A percentile compares a stretch with the other conserved stretches of the same genome.
phyloP scores from a whole-genome alignment of 2,113 vertebrate species.

The Herpailurus yagouaroundi region DNA sequence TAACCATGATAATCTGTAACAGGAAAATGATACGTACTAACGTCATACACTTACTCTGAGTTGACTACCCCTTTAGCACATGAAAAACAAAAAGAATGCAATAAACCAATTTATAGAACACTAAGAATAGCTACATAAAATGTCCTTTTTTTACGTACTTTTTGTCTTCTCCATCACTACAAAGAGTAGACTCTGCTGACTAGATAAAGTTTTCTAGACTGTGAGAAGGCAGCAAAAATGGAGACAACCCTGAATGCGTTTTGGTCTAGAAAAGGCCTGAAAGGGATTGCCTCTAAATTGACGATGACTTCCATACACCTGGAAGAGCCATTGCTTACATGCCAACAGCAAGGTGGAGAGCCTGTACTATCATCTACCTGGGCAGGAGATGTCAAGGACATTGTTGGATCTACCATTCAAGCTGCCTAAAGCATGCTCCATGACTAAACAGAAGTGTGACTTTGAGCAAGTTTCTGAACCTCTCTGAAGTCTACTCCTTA shows the following conservation, averaged over 20 bases:
- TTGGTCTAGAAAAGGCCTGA: not conserved
- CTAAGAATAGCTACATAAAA: not conserved
- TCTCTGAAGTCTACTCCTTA: not conserved
- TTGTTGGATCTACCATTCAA: too few species aligned
- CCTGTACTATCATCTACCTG: not conserved
- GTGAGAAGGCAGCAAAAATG: not conserved
- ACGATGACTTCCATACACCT: not conserved
- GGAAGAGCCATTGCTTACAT: not conserved
- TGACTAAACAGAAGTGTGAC: not conserved
- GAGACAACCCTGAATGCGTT: not conserved
- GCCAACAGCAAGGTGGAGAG: not conserved
- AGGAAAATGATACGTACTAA: not conserved
- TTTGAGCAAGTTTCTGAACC: not conserved
- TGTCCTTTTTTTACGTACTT: not conserved
- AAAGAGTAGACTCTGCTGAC: not conserved
- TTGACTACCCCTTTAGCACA: not conserved
- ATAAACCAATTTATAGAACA: not conserved
- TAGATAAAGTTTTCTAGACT: not conserved
- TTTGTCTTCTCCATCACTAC: not conserved
- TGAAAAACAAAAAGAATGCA: not conserved
- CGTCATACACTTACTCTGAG: not conserved
- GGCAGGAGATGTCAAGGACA: not conserved
- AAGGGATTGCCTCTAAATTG: not conserved
- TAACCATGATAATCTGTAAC: not conserved
- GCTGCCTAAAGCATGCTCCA: not conserved